Percentiles rank a stretch among this genome's conserved stretches.
Conservation (phyloP, 2,888 invertebrate species). For the Epistrophella euchroma region DNA sequence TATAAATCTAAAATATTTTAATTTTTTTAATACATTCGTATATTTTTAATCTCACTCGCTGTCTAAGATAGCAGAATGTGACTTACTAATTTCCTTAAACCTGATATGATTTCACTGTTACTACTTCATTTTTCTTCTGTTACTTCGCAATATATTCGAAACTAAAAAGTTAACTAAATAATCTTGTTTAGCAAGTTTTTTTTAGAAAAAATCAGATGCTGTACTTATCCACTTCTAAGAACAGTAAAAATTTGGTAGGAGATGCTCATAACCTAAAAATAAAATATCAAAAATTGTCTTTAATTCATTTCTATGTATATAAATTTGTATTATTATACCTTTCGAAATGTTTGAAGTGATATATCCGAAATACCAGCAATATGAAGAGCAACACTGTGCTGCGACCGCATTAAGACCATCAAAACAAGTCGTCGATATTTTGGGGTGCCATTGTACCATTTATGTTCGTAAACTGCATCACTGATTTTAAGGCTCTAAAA, state of each 20-base stretch:
- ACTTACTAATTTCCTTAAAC: too few species aligned
- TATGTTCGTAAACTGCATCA: slow-evolving; percentile 70
- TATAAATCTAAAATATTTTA: too few species aligned
- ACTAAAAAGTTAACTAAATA: too few species aligned
- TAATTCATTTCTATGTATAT: too few species aligned
- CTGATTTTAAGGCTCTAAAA: slow-evolving; percentile 64
- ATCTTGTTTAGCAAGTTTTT: too few species aligned
- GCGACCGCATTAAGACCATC: slow-evolving; percentile 64
- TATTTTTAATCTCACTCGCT: too few species aligned
- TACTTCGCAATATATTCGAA: too few species aligned
- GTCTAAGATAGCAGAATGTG: too few species aligned
- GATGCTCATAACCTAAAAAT: slow-evolving; percentile 69
- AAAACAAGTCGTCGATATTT: slow-evolving; percentile 67
- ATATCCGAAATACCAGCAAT: slow-evolving; percentile 71
- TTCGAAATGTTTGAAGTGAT: slow-evolving; percentile 66
- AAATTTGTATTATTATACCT: slow-evolving; percentile 21
- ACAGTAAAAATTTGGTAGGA: slow-evolving; percentile 76
- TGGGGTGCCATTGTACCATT: slow-evolving; percentile 72
- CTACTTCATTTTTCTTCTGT: too few species aligned
- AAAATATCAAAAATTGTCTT: not conserved
- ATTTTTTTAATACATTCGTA: too few species aligned
- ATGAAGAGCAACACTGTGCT: slow-evolving; percentile 55
- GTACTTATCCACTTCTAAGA: slow-evolving; percentile 46
- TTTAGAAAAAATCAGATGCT: too few species aligned
- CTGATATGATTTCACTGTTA: too few species aligned